Evolutionary conservation across 2,113 vertebrate species (phyloP).

Genomic region (Nannospalax galili): DNA sequence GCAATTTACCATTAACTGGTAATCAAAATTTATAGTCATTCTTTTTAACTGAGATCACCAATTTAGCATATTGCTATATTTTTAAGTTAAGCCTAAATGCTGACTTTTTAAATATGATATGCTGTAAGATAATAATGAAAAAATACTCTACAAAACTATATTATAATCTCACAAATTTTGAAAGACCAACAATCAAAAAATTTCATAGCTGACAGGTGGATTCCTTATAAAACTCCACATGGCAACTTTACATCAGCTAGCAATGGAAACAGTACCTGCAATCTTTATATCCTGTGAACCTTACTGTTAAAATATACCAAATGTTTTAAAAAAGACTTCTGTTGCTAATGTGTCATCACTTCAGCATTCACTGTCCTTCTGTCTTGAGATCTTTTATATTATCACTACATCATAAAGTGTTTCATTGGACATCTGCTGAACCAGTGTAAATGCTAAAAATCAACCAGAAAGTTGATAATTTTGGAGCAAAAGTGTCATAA

Average conservation of each 20-base stretch:
- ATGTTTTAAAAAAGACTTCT: conserved; percentile 38
- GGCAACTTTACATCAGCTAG: not conserved
- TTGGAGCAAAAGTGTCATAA: not conserved
- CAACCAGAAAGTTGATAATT: not conserved
- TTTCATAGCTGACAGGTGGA: not conserved
- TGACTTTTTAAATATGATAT: not conserved
- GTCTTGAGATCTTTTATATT: not conserved
- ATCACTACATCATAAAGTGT: not conserved
- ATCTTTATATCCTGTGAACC: not conserved
- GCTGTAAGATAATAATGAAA: conserved; percentile 23
- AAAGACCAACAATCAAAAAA: conserved; percentile 7
- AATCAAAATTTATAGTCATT: not conserved
- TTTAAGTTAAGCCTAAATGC: conserved; percentile 29
- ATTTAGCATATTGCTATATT: not conserved
- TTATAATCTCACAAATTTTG: conserved; percentile 29
- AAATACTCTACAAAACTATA: not conserved
- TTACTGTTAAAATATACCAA: not conserved
- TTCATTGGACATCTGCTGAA: not conserved
- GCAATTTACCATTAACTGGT: not conserved
- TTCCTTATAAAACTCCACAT: not conserved
- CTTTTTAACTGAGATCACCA: conserved; percentile 43
- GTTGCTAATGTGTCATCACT: not conserved
- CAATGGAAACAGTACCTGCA: not conserved
- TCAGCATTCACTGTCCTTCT: not conserved
- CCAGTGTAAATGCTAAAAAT: not conserved